Percentiles rank a stretch among this genome's conserved stretches.
phyloP scores from a whole-genome alignment of 2,113 vertebrate species.

The Cervus canadensis region DNA sequence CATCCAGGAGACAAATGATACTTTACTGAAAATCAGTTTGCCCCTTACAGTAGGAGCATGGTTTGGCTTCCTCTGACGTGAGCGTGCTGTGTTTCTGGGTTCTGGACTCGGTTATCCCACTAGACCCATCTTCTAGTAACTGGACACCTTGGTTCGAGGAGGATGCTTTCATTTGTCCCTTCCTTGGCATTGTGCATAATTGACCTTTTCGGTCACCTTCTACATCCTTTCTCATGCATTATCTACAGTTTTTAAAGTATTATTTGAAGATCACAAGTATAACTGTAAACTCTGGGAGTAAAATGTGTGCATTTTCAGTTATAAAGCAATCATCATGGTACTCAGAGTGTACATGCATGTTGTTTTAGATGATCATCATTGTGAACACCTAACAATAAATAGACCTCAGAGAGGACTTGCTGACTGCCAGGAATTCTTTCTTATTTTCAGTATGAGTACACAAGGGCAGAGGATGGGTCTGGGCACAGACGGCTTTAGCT shows the following conservation, averaged over 20 bases:
- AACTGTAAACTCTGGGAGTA: background rate
- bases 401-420: background rate
- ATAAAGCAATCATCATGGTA: background rate
- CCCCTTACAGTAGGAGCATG: background rate
- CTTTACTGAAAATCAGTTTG: background rate
- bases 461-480: too few species aligned
- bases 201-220: background rate
- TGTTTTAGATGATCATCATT: background rate
- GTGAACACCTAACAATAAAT: background rate
- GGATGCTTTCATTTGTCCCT: background rate
- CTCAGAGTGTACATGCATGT: background rate
- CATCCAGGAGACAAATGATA: background rate
- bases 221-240: background rate
- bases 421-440: background rate
- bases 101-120: background rate
- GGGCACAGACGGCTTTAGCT: background rate
- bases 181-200: background rate
- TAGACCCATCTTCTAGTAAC: background rate
- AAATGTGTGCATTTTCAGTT: background rate
- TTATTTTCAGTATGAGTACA: accelerated
- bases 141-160: background rate
- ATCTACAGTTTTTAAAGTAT: background rate
- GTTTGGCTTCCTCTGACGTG: background rate
- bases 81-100: background rate
- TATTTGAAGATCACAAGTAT: background rate